Conservation (phyloP, 2,797 vertebrate genomes). For the Coluber constrictor region DNA sequence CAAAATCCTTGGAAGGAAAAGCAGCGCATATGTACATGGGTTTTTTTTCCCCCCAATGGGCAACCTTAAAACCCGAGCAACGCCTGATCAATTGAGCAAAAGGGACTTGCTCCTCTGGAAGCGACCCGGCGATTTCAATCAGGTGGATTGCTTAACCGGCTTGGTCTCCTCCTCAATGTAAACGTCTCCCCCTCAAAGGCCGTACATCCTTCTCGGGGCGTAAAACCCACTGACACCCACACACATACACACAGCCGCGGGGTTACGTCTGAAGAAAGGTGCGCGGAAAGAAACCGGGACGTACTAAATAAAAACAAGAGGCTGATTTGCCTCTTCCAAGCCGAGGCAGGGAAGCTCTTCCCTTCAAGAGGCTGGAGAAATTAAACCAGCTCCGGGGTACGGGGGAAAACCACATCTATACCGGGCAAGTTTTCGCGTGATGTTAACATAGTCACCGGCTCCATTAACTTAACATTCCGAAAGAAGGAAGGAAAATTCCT, state of each 20-base stretch:
- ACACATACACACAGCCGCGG: too few species aligned
- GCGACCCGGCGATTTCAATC: too few species aligned
- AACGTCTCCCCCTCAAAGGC: not conserved
- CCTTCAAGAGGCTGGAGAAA: not conserved
- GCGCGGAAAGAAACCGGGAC: not conserved
- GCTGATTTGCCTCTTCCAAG: not conserved
- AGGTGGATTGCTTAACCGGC: not conserved
- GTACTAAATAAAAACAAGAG: not conserved
- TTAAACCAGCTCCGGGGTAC: not conserved
- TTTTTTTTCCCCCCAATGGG: too few species aligned
- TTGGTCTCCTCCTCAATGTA: not conserved
- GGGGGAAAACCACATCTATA: not conserved
- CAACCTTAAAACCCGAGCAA: not conserved
- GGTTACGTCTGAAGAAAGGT: not conserved
- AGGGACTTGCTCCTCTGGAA: not conserved
- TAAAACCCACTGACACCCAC: not conserved
- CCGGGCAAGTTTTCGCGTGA: slow-evolving; percentile 9
- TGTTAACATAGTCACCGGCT: not conserved
- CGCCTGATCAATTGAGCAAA: not conserved
- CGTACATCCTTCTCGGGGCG: not conserved
- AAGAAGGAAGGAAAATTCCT: not conserved
- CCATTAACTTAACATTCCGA: not conserved
- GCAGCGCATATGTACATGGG: too few species aligned
- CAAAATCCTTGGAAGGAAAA: not conserved
- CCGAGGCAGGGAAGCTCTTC: not conserved